A percentile compares a stretch with the other conserved stretches of the same genome.
phyloP scores from a whole-genome alignment of 2,888 invertebrate genomes.

The Pterostichus madidus region DNA sequence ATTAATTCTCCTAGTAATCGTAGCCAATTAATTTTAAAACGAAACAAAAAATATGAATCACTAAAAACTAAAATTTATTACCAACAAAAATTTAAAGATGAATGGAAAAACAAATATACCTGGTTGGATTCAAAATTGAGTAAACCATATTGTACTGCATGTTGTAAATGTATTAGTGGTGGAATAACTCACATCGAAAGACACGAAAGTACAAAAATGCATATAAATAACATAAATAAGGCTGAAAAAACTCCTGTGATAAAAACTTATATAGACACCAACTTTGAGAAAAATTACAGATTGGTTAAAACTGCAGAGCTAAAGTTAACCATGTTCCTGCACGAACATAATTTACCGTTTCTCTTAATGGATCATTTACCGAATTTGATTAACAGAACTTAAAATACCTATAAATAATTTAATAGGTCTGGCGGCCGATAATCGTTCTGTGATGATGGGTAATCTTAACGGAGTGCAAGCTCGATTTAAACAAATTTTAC shows the following conservation, averaged over 20 bases:
- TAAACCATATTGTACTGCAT: neutral
- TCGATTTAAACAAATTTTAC: no score
- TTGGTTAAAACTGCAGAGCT: slow-evolving; percentile 6
- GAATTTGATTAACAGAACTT: neutral
- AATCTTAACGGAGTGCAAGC: slow-evolving; percentile 10
- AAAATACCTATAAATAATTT: slow-evolving; percentile 20
- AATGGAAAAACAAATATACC: slow-evolving; percentile 20
- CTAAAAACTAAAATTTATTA: neutral
- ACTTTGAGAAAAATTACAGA: neutral
- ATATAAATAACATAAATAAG: slow-evolving; percentile 1
- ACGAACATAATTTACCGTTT: slow-evolving; percentile 18
- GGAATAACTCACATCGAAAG: slow-evolving; percentile 3
- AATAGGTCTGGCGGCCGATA: slow-evolving; percentile 36
- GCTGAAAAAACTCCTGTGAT: slow-evolving; percentile 12
- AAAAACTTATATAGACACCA: neutral
- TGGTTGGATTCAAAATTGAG: neutral
- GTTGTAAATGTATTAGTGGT: slow-evolving; percentile 11
- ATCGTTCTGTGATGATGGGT: slow-evolving; percentile 29
- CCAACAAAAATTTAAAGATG: slow-evolving; percentile 1
- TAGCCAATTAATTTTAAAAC: no score
- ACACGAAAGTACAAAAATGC: slow-evolving; percentile 1
- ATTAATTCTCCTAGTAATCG: no score
- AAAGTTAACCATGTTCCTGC: slow-evolving; percentile 23
- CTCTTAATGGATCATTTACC: slow-evolving; percentile 16
- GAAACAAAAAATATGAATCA: no score